Conservation (phyloP, 2,797 vertebrate genomes). For the Mormyrus proboscirostris region DNA sequence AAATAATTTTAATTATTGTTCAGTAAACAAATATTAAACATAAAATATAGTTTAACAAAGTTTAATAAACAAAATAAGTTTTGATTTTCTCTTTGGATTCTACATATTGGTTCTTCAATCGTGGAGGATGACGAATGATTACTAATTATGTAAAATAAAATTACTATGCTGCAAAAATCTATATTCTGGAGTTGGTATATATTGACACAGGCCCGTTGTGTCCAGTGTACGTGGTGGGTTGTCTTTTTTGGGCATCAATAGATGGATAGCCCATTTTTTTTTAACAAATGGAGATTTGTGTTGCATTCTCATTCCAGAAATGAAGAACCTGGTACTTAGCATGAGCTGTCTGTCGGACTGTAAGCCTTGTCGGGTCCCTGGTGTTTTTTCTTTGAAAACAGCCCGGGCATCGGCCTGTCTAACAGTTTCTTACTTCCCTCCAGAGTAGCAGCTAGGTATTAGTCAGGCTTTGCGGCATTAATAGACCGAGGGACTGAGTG, state of each 20-base stretch:
- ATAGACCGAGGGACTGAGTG: background rate
- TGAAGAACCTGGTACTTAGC: background rate
- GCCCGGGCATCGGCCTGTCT: background rate
- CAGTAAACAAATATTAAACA: background rate
- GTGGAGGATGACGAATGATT: background rate
- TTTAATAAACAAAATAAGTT: background rate
- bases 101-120: background rate
- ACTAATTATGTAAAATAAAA: background rate
- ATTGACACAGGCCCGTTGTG: background rate
- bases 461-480: background rate
- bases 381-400: background rate
- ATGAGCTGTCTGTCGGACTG: background rate
- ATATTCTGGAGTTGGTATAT: background rate
- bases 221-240: background rate
- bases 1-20: background rate
- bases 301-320: background rate
- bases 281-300: background rate
- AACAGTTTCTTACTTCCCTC: background rate
- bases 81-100: background rate
- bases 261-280: background rate
- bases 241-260: background rate
- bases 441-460: background rate
- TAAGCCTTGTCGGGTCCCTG: background rate
- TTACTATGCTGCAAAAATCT: background rate
- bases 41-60: background rate